Evolutionary conservation across 2,888 invertebrate genomes (phyloP).

Genomic region (Caprella mutica): DNA sequence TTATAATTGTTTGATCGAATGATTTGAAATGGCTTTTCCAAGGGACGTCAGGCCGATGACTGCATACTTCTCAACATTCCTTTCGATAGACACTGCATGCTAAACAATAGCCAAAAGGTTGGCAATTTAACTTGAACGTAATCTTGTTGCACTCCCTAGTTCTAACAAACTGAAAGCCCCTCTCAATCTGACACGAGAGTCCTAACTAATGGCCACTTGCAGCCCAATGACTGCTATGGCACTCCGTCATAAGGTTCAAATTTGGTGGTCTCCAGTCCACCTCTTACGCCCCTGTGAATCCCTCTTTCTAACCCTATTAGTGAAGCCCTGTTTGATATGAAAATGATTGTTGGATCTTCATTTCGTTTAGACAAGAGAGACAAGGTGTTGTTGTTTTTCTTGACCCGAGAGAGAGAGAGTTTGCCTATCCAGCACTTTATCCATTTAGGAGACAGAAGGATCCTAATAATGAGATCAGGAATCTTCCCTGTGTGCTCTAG

Average conservation of each 20-base stretch:
- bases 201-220: neutral
- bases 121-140: slow-evolving; percentile 31
- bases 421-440: too few species aligned
- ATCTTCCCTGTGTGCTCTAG: too few species aligned
- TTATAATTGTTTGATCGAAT: too few species aligned
- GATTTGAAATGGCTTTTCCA: too few species aligned
- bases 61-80: too few species aligned
- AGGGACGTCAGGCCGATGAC: too few species aligned
- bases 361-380: slow-evolving; percentile 9
- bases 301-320: slow-evolving; percentile 27
- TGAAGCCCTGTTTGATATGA: slow-evolving; percentile 33
- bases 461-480: too few species aligned
- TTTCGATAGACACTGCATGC: too few species aligned
- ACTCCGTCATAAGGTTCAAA: neutral
- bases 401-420: too few species aligned
- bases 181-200: neutral
- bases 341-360: slow-evolving; percentile 30
- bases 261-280: neutral
- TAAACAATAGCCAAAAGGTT: slow-evolving; percentile 22
- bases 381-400: slow-evolving; percentile 10
- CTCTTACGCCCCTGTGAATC: neutral
- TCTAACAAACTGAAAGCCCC: slow-evolving; percentile 28
- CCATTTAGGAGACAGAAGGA: too few species aligned
- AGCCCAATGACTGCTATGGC: neutral
- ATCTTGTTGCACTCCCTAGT: slow-evolving; percentile 27